Conservation (phyloP, 2,113 vertebrate genomes). For the Clinocottus analis region DNA sequence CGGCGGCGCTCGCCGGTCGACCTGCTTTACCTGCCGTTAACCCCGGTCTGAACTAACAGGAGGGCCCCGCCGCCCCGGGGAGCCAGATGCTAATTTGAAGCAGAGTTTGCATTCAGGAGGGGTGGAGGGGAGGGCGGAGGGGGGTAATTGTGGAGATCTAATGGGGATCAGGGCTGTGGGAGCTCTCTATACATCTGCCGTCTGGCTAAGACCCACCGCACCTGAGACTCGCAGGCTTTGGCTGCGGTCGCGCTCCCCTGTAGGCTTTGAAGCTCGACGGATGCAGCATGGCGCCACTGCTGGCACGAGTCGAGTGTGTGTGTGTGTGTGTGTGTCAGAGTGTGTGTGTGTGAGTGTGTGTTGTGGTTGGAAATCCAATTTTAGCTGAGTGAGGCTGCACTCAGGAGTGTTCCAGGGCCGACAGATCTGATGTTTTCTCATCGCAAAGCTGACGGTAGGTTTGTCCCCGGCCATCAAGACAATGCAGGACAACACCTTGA, state of each 20-base stretch:
- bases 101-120: conserved; percentile 63
- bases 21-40: conserved; percentile 82
- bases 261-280: conserved; percentile 61
- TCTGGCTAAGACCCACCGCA: conserved; percentile 73
- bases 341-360: conserved; percentile 41
- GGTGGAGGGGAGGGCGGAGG: too few relatives aligned
- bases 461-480: neutral
- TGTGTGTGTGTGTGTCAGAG: conserved; percentile 22
- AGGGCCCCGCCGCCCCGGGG: conserved; percentile 64
- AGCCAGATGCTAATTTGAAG: conserved; percentile 79
- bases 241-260: conserved; percentile 58
- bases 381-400: conserved; percentile 28
- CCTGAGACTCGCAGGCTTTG: conserved; percentile 75
- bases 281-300: conserved; percentile 61
- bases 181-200: conserved; percentile 76
- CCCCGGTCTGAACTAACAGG: conserved; percentile 74
- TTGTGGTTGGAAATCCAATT: conserved; percentile 53
- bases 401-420: conserved; percentile 1
- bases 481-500: too few relatives aligned
- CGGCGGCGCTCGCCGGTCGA: conserved; percentile 63
- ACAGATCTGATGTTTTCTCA: neutral
- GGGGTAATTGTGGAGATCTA: conserved; percentile 77
- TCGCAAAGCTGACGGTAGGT: conserved; percentile 7
- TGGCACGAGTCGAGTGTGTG: conserved; percentile 41
- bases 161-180: conserved; percentile 79